Conservation (phyloP, 2,113 vertebrate species). For the Spea bombifrons region DNA sequence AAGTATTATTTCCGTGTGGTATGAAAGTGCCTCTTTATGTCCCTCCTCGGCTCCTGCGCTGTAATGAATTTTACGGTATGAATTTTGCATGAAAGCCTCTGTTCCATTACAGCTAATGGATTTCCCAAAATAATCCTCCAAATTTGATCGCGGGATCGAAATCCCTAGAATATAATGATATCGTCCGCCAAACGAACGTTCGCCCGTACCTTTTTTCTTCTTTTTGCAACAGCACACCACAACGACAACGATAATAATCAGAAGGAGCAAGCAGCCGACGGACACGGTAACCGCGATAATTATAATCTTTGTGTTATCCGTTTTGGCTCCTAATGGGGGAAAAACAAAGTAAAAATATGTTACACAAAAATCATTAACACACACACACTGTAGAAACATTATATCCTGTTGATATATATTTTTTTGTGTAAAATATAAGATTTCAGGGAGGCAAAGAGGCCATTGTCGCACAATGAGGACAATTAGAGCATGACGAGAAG, state of each 20-base stretch:
- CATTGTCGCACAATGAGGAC: too few relatives aligned
- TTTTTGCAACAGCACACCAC: slow-evolving; percentile 61
- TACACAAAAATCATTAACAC: too few relatives aligned
- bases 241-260: slow-evolving; percentile 56
- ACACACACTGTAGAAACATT: too few relatives aligned
- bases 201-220: slow-evolving; percentile 55
- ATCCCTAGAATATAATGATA: not conserved
- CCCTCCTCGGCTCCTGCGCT: not conserved
- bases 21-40: slow-evolving; percentile 7
- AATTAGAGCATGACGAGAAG: too few relatives aligned
- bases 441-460: too few relatives aligned
- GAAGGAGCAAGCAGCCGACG: slow-evolving; percentile 58
- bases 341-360: slow-evolving; percentile 10
- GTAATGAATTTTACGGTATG: slow-evolving; percentile 5
- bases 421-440: too few relatives aligned
- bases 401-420: too few relatives aligned
- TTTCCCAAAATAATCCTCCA: slow-evolving; percentile 35
- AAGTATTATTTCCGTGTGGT: not conserved
- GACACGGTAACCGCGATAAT: slow-evolving; percentile 60
- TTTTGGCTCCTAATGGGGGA: slow-evolving; percentile 10
- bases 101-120: slow-evolving; percentile 11
- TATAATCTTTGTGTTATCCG: slow-evolving; percentile 52
- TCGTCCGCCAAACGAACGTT: not conserved
- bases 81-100: slow-evolving; percentile 29
- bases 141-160: not conserved